phyloP scores from a whole-genome alignment of 37 sponge, comb jelly and placozoan genomes.

The Agelas oroides region DNA sequence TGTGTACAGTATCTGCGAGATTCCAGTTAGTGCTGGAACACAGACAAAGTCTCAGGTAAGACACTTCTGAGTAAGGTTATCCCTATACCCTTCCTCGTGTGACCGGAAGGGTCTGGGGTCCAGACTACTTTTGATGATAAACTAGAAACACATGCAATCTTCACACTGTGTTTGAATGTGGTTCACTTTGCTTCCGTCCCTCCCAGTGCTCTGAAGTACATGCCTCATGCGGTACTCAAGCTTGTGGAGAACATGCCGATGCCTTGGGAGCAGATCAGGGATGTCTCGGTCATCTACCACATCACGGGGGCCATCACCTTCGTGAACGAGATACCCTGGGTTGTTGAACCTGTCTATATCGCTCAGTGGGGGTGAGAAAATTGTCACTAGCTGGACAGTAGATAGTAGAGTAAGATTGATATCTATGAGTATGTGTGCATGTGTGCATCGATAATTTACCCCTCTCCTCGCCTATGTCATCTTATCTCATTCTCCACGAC shows the following conservation, averaged over 20 bases:
- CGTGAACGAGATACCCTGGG: conserved; percentile 99
- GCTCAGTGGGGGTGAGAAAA: conserved; percentile 98
- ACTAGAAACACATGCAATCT: no score
- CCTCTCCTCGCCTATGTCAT: neutral
- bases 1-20: no score
- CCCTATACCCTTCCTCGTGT: no score
- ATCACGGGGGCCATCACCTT: conserved; percentile 99
- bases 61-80: no score
- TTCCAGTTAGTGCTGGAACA: no score
- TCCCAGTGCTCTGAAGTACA: conserved; percentile 96
- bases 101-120: no score
- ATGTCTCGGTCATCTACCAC: conserved; percentile 95
- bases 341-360: conserved; percentile 95
- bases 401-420: no score
- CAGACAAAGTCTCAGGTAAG: no score
- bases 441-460: neutral
- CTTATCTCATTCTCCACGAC: neutral
- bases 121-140: no score
- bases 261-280: conserved; percentile 99
- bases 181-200: no score
- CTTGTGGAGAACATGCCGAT: conserved; percentile 99
- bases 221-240: conserved; percentile 99
- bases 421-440: neutral
- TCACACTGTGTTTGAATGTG: no score
- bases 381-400: no score